These are phyloP conservation scores for Poeciliopsis retropinna DNA, from an alignment of 2,113 vertebrate genomes.

Conservation along the genomic window DNA sequence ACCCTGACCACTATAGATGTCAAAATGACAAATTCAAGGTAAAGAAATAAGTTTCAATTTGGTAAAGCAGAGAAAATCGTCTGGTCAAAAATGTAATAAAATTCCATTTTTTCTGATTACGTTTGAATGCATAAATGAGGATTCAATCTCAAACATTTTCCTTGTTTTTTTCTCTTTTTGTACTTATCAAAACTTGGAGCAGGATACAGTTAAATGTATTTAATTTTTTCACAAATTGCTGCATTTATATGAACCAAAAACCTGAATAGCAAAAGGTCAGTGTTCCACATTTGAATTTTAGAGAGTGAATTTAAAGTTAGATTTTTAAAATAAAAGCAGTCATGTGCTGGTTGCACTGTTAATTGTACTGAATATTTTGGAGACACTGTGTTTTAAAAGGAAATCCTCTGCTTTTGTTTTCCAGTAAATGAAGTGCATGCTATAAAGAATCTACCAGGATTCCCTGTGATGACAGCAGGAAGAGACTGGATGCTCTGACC, in stretches of 20 bases:
- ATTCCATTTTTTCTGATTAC: no score
- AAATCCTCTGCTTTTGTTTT: background rate
- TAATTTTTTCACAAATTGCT: background rate
- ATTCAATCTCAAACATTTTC: background rate
- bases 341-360: slow-evolving; percentile 3
- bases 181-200: background rate
- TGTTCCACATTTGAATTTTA: background rate
- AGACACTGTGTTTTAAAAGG: background rate
- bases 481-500: background rate
- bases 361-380: background rate
- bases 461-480: background rate
- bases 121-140: background rate
- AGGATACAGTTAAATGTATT: background rate
- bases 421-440: background rate
- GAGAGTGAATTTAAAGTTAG: background rate
- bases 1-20: background rate
- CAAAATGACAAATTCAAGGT: background rate
- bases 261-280: background rate
- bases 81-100: background rate
- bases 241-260: background rate
- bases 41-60: background rate
- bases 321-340: background rate
- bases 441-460: background rate
- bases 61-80: background rate
- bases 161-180: background rate